Conservation (phyloP, 1,140 invertebrate species). For the Drosophila saltans region DNA sequence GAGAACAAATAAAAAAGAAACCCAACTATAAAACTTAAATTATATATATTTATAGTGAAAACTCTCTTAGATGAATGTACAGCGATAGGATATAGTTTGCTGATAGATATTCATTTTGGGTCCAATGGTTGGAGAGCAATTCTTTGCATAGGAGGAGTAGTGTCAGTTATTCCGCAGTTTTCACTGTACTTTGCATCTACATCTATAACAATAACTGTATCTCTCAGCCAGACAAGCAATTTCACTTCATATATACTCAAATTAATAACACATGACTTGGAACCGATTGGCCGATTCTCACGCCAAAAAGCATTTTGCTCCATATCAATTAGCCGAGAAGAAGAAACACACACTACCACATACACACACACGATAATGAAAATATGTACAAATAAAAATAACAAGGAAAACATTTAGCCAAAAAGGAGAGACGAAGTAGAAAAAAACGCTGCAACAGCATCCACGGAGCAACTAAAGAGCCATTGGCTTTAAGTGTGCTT, state of each 20-base stretch:
- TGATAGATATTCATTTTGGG: no score
- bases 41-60: not conserved
- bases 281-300: constrained; percentile 1
- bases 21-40: not conserved
- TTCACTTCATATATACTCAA: not conserved
- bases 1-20: not conserved
- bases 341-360: not conserved
- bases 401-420: constrained; percentile 16
- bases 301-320: constrained; percentile 1
- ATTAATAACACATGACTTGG: constrained; percentile 8
- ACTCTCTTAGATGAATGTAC: no score
- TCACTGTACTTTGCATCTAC: not conserved
- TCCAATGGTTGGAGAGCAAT: no score
- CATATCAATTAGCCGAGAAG: constrained; percentile 14
- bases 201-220: not conserved
- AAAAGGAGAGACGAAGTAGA: not conserved
- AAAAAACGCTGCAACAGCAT: not conserved
- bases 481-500: constrained; percentile 20
- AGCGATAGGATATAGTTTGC: no score
- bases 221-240: constrained; percentile 1
- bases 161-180: no score
- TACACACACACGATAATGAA: not conserved
- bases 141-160: no score
- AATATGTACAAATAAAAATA: constrained; percentile 13
- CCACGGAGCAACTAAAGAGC: constrained; percentile 13